Evolutionary conservation across 2,797 vertebrate species (phyloP), one percentile per base, ranked within the genome.

Genomic region (Pampus argenteus): DNA sequence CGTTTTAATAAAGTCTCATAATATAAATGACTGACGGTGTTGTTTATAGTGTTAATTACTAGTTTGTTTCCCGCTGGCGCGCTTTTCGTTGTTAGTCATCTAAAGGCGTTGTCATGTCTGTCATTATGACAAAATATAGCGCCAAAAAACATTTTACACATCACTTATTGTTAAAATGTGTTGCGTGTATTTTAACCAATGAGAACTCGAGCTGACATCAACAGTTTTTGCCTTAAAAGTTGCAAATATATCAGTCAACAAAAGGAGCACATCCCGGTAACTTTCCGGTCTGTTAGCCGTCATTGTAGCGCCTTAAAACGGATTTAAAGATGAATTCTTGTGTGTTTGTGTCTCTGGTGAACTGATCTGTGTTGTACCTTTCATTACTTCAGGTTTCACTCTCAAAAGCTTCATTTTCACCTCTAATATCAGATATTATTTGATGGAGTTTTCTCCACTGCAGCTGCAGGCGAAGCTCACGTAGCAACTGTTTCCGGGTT

Each of bases 401-500:
- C 20, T 34, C 5, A 36, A 7, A 22, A 57, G 4, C 17, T 11
- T 49, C 8, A 20, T 5, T 34, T 57, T 61, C 50, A 18, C 47
- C 38, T 58, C 61, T 50, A 31, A 78, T 47, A 25, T 23, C 54
- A 17, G 3, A 44, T 3, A 9, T 10, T 28, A 38, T 54, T n/a
- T 9, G 45, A 47, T 0, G 5, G 0, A 49, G 14, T 20, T 51
- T 6, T 44, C 29, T 38, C 34, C 11, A 3, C 34, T 29, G n/a
- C 13, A 5, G 2, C 31, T 17, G 52, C 23, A 20, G 25, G 20
- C 1, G 6, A 25, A 5, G 60, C 10, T 40, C 22, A 11, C 8
- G 1, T 2, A 7, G 7, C 15, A 28, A 54, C 65, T 55, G 31
- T 10, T 78, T 79, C 71, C 79, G 4, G 70, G 44, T 57, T n/a